Percentiles rank a stretch among this genome's conserved stretches.
phyloP scores from a whole-genome alignment of 2,888 invertebrate species.

The Polyommatus icarus region DNA sequence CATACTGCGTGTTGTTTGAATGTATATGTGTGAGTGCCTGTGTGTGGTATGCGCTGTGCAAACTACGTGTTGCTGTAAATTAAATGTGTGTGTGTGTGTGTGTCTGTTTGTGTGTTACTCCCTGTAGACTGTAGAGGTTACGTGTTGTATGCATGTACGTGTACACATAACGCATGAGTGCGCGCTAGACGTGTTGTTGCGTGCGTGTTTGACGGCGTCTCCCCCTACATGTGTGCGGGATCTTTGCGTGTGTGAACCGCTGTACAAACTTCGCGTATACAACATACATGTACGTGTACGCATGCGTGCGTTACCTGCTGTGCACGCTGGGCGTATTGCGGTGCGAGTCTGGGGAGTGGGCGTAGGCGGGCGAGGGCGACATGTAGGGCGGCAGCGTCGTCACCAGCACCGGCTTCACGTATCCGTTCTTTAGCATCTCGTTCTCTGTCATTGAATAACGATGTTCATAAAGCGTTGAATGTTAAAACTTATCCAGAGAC shows the following conservation, averaged over 20 bases:
- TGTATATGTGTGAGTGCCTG: not conserved
- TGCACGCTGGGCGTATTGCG: constrained; percentile 88
- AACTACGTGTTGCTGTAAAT: no score
- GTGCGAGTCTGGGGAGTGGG: constrained; percentile 83
- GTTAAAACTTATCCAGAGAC: not conserved
- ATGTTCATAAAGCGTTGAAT: not conserved
- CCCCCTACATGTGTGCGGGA: no score
- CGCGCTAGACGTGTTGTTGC: no score
- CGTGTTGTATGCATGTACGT: not conserved
- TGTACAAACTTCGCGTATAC: no score
- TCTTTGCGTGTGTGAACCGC: no score
- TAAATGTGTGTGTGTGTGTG: no score
- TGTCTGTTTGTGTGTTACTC: no score
- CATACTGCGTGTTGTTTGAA: no score
- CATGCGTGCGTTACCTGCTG: constrained; percentile 81
- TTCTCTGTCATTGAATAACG: constrained; percentile 51
- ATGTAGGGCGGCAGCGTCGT: constrained; percentile 92
- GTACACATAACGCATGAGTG: no score
- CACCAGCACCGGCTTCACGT: constrained; percentile 91
- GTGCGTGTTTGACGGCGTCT: no score
- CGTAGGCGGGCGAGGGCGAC: constrained; percentile 78
- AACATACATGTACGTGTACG: not conserved
- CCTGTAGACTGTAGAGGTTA: no score
- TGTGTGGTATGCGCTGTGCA: not conserved
- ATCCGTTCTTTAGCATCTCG: constrained; percentile 86